These are phyloP conservation scores for Caenorhabditis macrosperma DNA, from an alignment of 2,888 invertebrate species.

Conservation along the genomic window DNA sequence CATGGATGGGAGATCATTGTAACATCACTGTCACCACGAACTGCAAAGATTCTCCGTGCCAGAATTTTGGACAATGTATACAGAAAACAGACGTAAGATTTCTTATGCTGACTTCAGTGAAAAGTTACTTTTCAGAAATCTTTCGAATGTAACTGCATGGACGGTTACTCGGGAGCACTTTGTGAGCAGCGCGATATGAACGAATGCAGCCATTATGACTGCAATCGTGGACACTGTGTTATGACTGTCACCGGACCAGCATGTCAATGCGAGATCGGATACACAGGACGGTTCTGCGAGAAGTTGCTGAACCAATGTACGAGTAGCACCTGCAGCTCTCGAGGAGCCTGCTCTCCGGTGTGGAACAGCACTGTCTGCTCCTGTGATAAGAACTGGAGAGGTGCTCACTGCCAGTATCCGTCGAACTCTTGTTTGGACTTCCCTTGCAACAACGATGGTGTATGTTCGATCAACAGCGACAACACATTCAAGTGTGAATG, in stretches of 20 bases:
- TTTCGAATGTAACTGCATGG: conserved; percentile 63
- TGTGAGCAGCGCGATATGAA: conserved; percentile 58
- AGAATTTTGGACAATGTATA: conserved; percentile 53
- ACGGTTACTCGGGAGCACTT: conserved; percentile 63
- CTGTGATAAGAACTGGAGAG: conserved; percentile 63
- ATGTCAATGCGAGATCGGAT: conserved; percentile 62
- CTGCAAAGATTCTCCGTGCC: conserved; percentile 54
- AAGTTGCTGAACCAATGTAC: conserved; percentile 66
- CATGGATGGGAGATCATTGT: conserved; percentile 70
- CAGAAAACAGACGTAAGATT: conserved; percentile 30
- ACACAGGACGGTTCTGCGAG: conserved; percentile 68
- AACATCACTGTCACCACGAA: conserved; percentile 48
- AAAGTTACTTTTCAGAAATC: conserved; percentile 21
- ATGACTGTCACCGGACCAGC: conserved; percentile 54
- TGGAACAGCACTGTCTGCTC: conserved; percentile 68
- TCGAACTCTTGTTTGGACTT: conserved; percentile 60
- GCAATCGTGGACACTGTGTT: conserved; percentile 54
- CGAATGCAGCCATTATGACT: conserved; percentile 55
- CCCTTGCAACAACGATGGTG: conserved; percentile 90
- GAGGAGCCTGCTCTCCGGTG: conserved; percentile 61
- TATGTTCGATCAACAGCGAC: conserved; percentile 83
- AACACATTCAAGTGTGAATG: conserved; percentile 67
- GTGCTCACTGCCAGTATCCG: conserved; percentile 53
- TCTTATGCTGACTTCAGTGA: background rate
- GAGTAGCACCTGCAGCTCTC: conserved; percentile 58